A percentile compares a stretch with the other conserved stretches of the same genome.
phyloP scores from a whole-genome alignment of 2,888 invertebrate species.

The Barypeithes pellucidus region DNA sequence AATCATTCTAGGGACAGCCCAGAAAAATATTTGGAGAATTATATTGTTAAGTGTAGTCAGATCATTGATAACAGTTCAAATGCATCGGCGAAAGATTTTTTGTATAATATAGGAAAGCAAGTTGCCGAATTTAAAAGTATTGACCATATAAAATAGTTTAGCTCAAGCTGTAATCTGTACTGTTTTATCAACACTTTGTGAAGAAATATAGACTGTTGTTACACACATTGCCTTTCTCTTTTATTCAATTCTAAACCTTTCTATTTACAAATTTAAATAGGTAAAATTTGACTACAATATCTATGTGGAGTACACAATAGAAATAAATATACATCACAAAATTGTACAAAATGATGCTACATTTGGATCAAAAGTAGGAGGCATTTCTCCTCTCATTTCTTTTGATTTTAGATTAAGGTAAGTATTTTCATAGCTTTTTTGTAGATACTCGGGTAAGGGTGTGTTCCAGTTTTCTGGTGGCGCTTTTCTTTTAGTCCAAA shows the following conservation, averaged over 20 bases:
- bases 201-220: too few species aligned
- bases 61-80: slow-evolving; percentile 79
- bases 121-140: slow-evolving; percentile 89
- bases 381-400: slow-evolving; percentile 73
- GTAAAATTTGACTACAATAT: neutral
- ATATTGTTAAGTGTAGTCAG: slow-evolving; percentile 90
- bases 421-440: slow-evolving; percentile 78
- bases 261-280: slow-evolving; percentile 1
- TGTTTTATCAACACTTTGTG: neutral
- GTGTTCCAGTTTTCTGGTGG: slow-evolving; percentile 89
- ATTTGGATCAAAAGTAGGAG: slow-evolving; percentile 58
- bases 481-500: slow-evolving; percentile 83
- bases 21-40: slow-evolving; percentile 91
- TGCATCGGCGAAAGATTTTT: slow-evolving; percentile 76
- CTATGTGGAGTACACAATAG: too few species aligned
- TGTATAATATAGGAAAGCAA: slow-evolving; percentile 85
- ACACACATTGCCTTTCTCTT: too few species aligned
- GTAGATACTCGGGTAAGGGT: slow-evolving; percentile 85
- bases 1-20: slow-evolving; percentile 68
- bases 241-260: neutral
- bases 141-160: slow-evolving; percentile 67
- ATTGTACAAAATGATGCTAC: slow-evolving; percentile 55
- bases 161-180: neutral
- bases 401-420: slow-evolving; percentile 79
- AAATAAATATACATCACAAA: slow-evolving; percentile 47